phyloP scores from a whole-genome alignment of 2,888 invertebrate genomes.

The Microdon myrmicae region DNA sequence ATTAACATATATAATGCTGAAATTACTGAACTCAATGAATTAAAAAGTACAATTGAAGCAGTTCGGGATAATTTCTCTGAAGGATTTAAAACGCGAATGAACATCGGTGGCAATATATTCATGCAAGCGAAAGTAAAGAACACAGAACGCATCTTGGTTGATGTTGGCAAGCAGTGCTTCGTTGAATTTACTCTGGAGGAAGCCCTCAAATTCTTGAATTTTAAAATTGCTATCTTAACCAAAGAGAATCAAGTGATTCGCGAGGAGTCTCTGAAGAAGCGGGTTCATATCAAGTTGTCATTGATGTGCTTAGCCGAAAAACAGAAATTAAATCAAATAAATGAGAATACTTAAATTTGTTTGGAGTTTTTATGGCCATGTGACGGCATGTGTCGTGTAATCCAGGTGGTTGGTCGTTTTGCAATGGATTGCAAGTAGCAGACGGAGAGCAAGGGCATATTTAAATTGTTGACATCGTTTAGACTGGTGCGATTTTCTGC shows the following conservation, averaged over 20 bases:
- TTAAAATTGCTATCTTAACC: slow-evolving; percentile 75
- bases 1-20: slow-evolving; percentile 74
- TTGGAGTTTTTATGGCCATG: too few species aligned
- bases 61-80: slow-evolving; percentile 70
- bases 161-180: slow-evolving; percentile 80
- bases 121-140: slow-evolving; percentile 80
- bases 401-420: too few species aligned
- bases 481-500: too few species aligned
- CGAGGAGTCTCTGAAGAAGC: slow-evolving; percentile 76
- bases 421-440: too few species aligned
- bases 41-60: slow-evolving; percentile 77
- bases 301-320: slow-evolving; percentile 76
- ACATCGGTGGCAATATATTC: slow-evolving; percentile 86
- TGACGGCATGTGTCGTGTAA: too few species aligned
- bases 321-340: too few species aligned
- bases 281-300: slow-evolving; percentile 82
- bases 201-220: slow-evolving; percentile 76
- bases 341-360: too few species aligned
- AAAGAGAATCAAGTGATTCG: slow-evolving; percentile 73
- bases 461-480: too few species aligned
- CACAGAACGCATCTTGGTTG: slow-evolving; percentile 74
- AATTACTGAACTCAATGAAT: slow-evolving; percentile 77
- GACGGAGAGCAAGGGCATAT: too few species aligned
- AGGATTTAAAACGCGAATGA: slow-evolving; percentile 76
- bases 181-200: slow-evolving; percentile 78